These are phyloP conservation scores for Mesoclemmys tuberculata DNA, from an alignment of 2,113 vertebrate genomes.

Conservation along the genomic window DNA sequence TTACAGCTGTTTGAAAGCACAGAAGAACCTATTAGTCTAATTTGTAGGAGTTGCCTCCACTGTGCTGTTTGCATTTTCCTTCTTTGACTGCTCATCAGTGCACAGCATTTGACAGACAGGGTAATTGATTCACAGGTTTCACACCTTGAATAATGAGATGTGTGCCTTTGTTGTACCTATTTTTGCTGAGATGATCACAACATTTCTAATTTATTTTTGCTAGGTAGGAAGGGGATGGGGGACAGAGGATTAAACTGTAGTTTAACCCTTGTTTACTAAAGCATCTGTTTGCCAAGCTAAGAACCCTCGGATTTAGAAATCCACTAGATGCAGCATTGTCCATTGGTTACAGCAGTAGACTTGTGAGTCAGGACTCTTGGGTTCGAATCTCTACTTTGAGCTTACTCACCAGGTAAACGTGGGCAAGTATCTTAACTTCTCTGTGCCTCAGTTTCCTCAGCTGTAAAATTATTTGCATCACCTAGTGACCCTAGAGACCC, in stretches of 20 bases:
- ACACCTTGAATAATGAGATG: background rate
- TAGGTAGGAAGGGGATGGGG: background rate
- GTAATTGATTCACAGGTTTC: background rate
- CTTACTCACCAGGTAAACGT: background rate
- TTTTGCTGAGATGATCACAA: background rate
- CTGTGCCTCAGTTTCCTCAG: background rate
- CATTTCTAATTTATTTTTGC: background rate
- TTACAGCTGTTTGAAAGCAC: accelerated
- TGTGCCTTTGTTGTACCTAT: accelerated
- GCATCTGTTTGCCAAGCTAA: background rate
- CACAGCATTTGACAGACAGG: background rate
- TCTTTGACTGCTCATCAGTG: background rate
- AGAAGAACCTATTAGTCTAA: background rate
- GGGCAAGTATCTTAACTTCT: background rate
- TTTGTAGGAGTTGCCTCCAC: background rate
- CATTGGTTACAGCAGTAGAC: background rate
- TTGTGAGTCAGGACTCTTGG: background rate
- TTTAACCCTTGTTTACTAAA: background rate
- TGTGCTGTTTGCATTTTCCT: background rate
- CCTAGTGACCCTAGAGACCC: no score
- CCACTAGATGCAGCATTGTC: background rate
- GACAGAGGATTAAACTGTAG: background rate
- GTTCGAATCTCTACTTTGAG: background rate
- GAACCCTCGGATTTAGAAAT: background rate
- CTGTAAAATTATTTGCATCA: background rate